Conservation (phyloP, 92 coral and sea anemone genomes). For the Siderastrea siderea region DNA sequence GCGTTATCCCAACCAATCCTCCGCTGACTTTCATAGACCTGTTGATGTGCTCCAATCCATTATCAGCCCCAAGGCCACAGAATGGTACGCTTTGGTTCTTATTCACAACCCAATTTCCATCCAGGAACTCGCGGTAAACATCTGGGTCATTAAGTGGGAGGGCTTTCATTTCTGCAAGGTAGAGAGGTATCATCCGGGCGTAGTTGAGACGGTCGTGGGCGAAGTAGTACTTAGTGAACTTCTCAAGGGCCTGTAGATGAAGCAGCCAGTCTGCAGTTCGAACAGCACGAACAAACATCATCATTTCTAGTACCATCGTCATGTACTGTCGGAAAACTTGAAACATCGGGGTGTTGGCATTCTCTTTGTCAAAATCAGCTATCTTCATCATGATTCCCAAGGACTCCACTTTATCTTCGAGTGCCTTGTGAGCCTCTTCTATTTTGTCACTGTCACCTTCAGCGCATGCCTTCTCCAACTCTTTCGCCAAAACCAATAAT, state of each 20-base stretch:
- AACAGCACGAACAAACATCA: constrained; percentile 64
- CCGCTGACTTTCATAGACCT: no score
- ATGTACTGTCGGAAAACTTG: constrained; percentile 63
- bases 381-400: background rate
- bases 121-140: constrained; percentile 46
- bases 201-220: constrained; percentile 58
- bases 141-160: constrained; percentile 45
- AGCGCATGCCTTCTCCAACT: background rate
- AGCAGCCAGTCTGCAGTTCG: constrained; percentile 70
- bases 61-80: no score
- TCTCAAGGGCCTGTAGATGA: constrained; percentile 53
- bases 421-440: background rate
- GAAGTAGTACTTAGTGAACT: constrained; percentile 66
- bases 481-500: background rate
- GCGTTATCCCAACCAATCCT: no score
- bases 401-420: background rate
- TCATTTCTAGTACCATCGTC: constrained; percentile 65
- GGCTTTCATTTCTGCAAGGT: constrained; percentile 58
- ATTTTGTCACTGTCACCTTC: background rate
- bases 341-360: constrained; percentile 17
- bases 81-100: background rate
- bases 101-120: constrained; percentile 73
- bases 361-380: background rate
- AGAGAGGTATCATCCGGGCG: constrained; percentile 69
- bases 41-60: no score